Evolutionary conservation across 2,888 invertebrate species (phyloP).

Genomic region (Subacronicta megacephala): DNA sequence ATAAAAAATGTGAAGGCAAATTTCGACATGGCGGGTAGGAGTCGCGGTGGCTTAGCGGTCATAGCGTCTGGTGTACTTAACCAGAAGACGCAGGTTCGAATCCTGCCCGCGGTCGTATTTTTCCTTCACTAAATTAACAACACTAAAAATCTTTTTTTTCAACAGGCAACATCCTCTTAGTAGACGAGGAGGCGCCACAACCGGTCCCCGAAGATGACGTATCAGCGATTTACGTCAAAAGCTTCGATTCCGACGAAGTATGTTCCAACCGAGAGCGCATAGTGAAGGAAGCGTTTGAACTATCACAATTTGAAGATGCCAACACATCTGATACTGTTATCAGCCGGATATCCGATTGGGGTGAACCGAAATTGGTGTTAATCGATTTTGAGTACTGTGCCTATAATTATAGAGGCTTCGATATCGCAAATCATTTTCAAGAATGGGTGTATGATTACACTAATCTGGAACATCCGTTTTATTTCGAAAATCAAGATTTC

Average conservation of each 20-base stretch:
- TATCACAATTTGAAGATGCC: conserved; percentile 66
- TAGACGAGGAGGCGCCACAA: conserved; percentile 79
- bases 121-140: too few relatives aligned
- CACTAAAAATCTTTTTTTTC: conserved; percentile 3
- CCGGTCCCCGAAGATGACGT: conserved; percentile 63
- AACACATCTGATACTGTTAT: conserved; percentile 77
- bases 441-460: conserved; percentile 98
- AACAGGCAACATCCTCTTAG: conserved; percentile 88
- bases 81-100: too few relatives aligned
- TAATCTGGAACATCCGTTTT: conserved; percentile 93
- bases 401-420: conserved; percentile 96
- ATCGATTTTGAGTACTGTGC: conserved; percentile 99
- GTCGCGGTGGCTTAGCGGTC: too few relatives aligned
- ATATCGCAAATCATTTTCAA: conserved; percentile 97
- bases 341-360: conserved; percentile 73
- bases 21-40: too few relatives aligned
- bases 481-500: conserved; percentile 91
- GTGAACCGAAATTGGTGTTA: conserved; percentile 92
- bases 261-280: conserved; percentile 56
- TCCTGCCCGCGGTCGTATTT: too few relatives aligned
- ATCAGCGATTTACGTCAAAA: conserved; percentile 59
- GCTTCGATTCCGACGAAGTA: conserved; percentile 48
- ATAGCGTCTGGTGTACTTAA: too few relatives aligned
- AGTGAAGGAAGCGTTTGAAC: conserved; percentile 17
- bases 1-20: too few relatives aligned